Evolutionary conservation across 2,888 invertebrate genomes (phyloP).

Genomic region (Venusia cambrica): DNA sequence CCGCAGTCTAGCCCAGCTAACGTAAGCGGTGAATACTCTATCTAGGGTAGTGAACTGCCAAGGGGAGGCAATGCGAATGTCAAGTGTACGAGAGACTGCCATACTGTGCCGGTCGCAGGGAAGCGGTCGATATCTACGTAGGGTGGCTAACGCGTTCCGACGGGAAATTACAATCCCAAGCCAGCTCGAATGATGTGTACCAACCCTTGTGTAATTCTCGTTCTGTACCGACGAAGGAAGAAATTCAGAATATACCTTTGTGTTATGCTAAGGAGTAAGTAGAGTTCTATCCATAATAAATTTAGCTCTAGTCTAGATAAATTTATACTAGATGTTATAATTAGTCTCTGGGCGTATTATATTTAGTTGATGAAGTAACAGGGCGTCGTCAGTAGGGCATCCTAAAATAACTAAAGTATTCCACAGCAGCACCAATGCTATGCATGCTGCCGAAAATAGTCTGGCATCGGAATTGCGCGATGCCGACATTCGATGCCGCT

Average conservation of each 20-base stretch:
- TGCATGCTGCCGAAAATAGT: conserved; percentile 70
- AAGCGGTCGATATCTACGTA: conserved; percentile 43
- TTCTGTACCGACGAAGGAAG: too few relatives aligned
- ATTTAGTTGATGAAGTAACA: conserved; percentile 44
- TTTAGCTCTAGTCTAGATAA: conserved; percentile 1
- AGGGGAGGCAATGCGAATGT: conserved; percentile 46
- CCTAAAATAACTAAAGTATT: conserved; percentile 64
- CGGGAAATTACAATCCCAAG: conserved; percentile 12
- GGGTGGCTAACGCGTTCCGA: conserved; percentile 4
- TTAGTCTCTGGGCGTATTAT: too few relatives aligned
- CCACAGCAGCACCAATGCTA: conserved; percentile 74
- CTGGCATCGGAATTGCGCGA: conserved; percentile 41
- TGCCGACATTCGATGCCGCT: conserved; percentile 54
- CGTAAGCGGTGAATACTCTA: conserved; percentile 15
- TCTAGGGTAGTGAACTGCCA: conserved; percentile 42
- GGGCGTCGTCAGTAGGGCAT: conserved; percentile 62
- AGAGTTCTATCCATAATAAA: background rate
- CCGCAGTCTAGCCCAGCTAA: too few relatives aligned
- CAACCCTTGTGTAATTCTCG: too few relatives aligned
- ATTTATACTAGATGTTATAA: conserved; percentile 2
- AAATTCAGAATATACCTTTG: too few relatives aligned
- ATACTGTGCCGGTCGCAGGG: conserved; percentile 33
- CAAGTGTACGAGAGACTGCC: conserved; percentile 57
- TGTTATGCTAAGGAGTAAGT: conserved; percentile 3
- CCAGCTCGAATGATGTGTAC: conserved; percentile 12